Percentiles rank a stretch among this genome's conserved stretches.
Evolutionary conservation across 1,140 invertebrate species (phyloP).

Genomic region (Lasaia peninsularis): DNA sequence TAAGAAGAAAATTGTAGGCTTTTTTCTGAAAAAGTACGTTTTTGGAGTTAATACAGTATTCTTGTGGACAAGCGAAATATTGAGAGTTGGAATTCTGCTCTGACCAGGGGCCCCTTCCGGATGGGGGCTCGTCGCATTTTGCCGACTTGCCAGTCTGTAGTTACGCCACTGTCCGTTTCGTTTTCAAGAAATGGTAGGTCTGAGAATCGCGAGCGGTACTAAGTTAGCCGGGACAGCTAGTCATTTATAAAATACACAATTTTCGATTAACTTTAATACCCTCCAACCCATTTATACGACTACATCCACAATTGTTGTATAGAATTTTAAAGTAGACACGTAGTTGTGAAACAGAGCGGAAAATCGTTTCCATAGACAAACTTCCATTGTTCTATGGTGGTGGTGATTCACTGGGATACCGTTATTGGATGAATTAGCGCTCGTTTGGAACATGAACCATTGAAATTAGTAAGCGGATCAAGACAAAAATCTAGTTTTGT

Average conservation of each 20-base stretch:
- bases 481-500: background rate
- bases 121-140: too few species aligned
- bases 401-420: conserved; percentile 48
- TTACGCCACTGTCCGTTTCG: too few species aligned
- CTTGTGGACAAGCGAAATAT: too few species aligned
- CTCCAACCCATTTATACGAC: background rate
- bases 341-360: conserved; percentile 40
- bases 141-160: too few species aligned
- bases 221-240: too few species aligned
- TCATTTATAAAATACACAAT: background rate
- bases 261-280: background rate
- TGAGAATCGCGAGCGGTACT: too few species aligned
- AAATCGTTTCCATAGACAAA: conserved; percentile 48
- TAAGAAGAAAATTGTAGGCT: too few species aligned
- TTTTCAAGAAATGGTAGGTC: too few species aligned
- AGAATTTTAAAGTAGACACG: conserved; percentile 6
- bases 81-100: too few species aligned
- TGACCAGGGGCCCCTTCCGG: too few species aligned
- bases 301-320: conserved; percentile 20
- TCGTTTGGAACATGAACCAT: conserved; percentile 30
- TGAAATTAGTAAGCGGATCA: conserved; percentile 22
- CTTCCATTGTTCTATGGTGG: conserved; percentile 37
- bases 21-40: too few species aligned
- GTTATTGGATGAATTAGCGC: conserved; percentile 42
- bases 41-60: too few species aligned